Conservation (phyloP, 1,140 invertebrate genomes). For the Uloborus diversus region DNA sequence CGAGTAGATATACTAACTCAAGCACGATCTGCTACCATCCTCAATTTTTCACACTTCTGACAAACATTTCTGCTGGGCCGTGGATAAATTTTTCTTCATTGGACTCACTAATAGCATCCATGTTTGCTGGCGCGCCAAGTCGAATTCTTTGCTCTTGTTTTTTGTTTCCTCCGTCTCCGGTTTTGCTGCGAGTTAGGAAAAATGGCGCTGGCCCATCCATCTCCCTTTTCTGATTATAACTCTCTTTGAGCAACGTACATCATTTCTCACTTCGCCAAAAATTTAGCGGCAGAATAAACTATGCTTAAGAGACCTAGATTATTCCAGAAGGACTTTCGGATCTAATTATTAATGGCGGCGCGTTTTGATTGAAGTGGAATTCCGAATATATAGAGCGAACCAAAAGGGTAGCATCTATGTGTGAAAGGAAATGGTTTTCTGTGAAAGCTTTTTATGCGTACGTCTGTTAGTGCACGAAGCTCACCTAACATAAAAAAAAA, state of each 20-base stretch:
- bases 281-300: no score
- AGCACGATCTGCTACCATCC: background rate
- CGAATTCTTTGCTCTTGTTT: background rate
- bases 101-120: constrained; percentile 42
- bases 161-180: background rate
- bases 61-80: constrained; percentile 38
- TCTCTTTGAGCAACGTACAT: background rate
- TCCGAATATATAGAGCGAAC: no score
- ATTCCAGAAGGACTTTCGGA: no score
- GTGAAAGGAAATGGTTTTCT: no score
- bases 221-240: background rate
- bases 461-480: no score
- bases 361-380: no score
- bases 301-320: no score
- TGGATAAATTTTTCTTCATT: constrained; percentile 52
- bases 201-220: background rate
- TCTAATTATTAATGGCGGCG: no score
- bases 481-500: no score
- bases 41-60: constrained; percentile 25
- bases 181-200: background rate
- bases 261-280: background rate
- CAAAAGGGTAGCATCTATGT: no score
- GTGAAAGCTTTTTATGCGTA: no score
- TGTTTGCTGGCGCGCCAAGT: background rate
- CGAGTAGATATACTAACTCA: constrained; percentile 31